Conservation (phyloP, 2,888 invertebrate species). For the Platynereis dumerilii region DNA sequence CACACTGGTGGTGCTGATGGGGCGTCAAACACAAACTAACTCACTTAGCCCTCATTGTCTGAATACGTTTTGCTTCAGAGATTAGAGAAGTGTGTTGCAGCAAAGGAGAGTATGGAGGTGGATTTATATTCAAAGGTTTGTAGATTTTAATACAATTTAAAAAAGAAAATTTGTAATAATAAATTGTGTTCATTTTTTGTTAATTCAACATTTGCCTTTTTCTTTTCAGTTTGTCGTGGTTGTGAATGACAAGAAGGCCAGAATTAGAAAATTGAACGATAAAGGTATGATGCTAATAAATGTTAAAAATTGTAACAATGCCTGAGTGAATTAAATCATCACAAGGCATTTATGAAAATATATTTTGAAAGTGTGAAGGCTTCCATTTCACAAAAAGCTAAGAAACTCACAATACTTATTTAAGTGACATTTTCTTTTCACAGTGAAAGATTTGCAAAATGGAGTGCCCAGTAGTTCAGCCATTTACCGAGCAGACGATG, state of each 20-base stretch:
- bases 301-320: too few relatives aligned
- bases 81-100: slow-evolving; percentile 54
- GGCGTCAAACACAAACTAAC: too few relatives aligned
- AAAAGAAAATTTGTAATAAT: neutral
- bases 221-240: slow-evolving; percentile 47
- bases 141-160: neutral
- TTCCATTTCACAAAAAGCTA: too few relatives aligned
- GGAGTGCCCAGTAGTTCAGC: neutral
- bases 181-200: neutral
- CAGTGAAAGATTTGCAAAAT: neutral
- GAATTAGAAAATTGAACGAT: slow-evolving; percentile 45
- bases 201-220: too few relatives aligned
- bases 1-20: too few relatives aligned
- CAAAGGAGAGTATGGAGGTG: slow-evolving; percentile 54
- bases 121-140: slow-evolving; percentile 55
- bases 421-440: slow-evolving; percentile 7
- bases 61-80: too few relatives aligned
- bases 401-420: too few relatives aligned
- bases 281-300: slow-evolving; percentile 41
- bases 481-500: too few relatives aligned
- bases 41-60: too few relatives aligned
- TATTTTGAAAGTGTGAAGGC: too few relatives aligned
- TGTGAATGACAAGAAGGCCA: slow-evolving; percentile 54
- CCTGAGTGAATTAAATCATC: too few relatives aligned
- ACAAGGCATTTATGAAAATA: too few relatives aligned